These are phyloP conservation scores for Sigmodon hispidus DNA, from an alignment of 2,113 vertebrate species.

Conservation along the genomic window DNA sequence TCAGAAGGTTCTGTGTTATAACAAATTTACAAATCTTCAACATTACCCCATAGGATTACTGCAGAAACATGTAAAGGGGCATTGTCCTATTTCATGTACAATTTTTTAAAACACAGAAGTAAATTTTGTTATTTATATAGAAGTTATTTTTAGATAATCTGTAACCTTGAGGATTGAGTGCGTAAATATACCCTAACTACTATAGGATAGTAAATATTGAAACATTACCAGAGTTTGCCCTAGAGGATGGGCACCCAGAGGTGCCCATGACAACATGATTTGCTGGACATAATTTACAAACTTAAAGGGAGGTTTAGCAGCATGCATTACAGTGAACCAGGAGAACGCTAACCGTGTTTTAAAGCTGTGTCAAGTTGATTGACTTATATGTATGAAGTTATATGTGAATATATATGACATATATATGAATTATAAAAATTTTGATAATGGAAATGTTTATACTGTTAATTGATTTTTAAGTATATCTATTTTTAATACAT, in stretches of 20 bases:
- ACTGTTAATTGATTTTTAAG: constrained; percentile 12
- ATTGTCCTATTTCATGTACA: not conserved
- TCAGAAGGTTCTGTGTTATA: not conserved
- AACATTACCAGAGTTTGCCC: not conserved
- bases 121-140: not conserved
- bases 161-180: not conserved
- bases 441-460: not conserved
- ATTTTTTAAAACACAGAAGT: not conserved
- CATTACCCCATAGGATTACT: not conserved
- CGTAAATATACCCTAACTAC: not conserved
- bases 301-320: not conserved
- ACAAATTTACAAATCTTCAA: constrained; percentile 11
- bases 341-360: not conserved
- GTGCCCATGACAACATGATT: not conserved
- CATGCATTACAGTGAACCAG: not conserved
- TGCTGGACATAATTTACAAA: not conserved
- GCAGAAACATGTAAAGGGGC: not conserved
- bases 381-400: too few species aligned
- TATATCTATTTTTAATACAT: not conserved
- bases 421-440: not conserved
- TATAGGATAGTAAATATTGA: constrained; percentile 6
- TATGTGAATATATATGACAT: too few species aligned
- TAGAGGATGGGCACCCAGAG: not conserved
- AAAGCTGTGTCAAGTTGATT: not conserved
- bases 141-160: not conserved